These are phyloP conservation scores for Haliclystus octoradiatus DNA, from an alignment of 30 jellyfish, hydroid and myxozoan species.

Conservation along the genomic window DNA sequence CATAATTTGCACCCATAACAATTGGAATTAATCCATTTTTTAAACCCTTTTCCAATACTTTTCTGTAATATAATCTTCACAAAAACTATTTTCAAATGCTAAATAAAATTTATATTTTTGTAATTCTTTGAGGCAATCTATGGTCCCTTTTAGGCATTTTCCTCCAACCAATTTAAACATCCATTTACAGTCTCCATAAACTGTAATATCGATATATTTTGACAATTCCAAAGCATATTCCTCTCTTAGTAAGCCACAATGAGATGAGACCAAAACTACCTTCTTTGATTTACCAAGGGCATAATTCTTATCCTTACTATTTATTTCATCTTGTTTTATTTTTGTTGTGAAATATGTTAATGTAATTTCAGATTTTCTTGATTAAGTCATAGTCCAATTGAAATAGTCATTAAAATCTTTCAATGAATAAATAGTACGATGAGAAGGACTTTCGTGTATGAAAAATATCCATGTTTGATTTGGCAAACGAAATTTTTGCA, in stretches of 20 bases:
- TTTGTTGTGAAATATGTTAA: slow-evolving; percentile 65
- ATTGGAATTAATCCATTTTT: slow-evolving; percentile 4
- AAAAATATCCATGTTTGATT: slow-evolving; percentile 79
- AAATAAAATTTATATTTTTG: slow-evolving; percentile 1
- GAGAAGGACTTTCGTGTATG: slow-evolving; percentile 83
- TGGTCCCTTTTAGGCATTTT: slow-evolving; percentile 51
- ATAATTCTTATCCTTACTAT: slow-evolving; percentile 27
- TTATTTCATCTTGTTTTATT: not conserved
- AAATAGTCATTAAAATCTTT: slow-evolving; percentile 48
- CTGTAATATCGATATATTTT: slow-evolving; percentile 61
- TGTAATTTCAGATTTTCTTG: slow-evolving; percentile 60
- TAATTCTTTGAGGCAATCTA: slow-evolving; percentile 47
- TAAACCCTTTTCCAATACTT: slow-evolving; percentile 8
- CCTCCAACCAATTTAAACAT: slow-evolving; percentile 63
- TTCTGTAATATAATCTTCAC: slow-evolving; percentile 10
- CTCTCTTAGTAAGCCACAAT: slow-evolving; percentile 82
- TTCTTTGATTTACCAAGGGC: slow-evolving; percentile 62
- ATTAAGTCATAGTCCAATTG: slow-evolving; percentile 95
- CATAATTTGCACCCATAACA: slow-evolving; percentile 5
- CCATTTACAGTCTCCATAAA: slow-evolving; percentile 74
- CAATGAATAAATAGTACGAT: slow-evolving; percentile 17
- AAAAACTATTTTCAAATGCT: slow-evolving; percentile 6
- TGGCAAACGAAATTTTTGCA: slow-evolving; percentile 28
- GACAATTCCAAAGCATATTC: slow-evolving; percentile 63
- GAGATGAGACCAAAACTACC: slow-evolving; percentile 86